Conservation (phyloP, 2,797 vertebrate genomes). For the Echiichthys vipera region DNA sequence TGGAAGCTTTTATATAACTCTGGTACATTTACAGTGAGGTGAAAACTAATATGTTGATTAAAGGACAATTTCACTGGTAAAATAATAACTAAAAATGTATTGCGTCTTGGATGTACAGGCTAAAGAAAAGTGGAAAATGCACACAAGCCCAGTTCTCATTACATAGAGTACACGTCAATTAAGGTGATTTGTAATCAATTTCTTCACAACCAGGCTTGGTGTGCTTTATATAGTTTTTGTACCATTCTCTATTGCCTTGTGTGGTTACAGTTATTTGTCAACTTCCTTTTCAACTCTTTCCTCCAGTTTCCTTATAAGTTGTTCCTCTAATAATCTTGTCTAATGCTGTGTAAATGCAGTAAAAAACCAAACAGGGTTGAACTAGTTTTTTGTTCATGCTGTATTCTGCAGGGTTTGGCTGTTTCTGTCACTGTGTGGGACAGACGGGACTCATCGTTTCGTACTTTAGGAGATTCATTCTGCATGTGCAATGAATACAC, state of each 20-base stretch:
- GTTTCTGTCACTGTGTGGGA: not conserved
- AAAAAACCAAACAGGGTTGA: not conserved
- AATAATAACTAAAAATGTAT: too few species aligned
- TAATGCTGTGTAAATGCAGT: not conserved
- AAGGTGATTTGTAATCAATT: not conserved
- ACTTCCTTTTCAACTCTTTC: not conserved
- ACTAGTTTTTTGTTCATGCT: not conserved
- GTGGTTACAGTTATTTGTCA: not conserved
- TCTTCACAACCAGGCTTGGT: not conserved
- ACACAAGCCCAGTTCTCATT: not conserved
- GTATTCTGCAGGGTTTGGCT: not conserved
- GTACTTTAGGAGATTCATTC: constrained; percentile 35
- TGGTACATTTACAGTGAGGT: too few species aligned
- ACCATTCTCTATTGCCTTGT: not conserved
- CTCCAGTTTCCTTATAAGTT: not conserved
- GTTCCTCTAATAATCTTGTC: not conserved
- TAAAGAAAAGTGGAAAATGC: not conserved
- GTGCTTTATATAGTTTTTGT: not conserved
- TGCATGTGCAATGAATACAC: not conserved
- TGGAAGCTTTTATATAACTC: too few species aligned
- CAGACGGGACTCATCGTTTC: not conserved
- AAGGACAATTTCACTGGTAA: too few species aligned
- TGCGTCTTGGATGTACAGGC: not conserved
- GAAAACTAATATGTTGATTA: too few species aligned
- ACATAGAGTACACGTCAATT: not conserved